These are phyloP conservation scores for Cyanoramphus novaezelandiae DNA, from an alignment of 2,113 vertebrate genomes.

Conservation along the genomic window DNA sequence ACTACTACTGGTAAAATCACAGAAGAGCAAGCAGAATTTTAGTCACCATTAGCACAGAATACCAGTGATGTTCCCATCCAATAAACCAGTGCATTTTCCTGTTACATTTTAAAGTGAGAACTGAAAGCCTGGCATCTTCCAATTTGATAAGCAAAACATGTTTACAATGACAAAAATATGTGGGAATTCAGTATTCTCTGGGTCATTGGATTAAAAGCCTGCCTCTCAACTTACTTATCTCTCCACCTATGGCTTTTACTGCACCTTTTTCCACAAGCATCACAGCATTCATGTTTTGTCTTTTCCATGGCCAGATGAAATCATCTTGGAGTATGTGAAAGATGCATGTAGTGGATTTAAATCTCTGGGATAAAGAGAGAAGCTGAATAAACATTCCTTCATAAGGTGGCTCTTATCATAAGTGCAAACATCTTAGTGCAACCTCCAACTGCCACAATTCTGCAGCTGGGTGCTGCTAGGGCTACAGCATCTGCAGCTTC, in stretches of 20 bases:
- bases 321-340: constrained; percentile 18
- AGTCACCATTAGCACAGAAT: not conserved
- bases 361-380: constrained; percentile 22
- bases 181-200: not conserved
- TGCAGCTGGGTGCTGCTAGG: not conserved
- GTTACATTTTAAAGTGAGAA: not conserved
- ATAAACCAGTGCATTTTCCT: not conserved
- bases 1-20: not conserved
- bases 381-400: not conserved
- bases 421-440: not conserved
- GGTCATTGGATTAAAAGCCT: not conserved
- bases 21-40: not conserved
- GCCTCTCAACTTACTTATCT: not conserved
- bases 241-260: not conserved
- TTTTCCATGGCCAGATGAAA: not conserved
- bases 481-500: not conserved
- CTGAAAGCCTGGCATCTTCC: not conserved
- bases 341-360: not conserved
- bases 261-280: not conserved
- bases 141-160: not conserved
- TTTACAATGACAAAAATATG: not conserved
- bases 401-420: not conserved
- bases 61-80: not conserved
- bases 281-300: not conserved
- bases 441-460: not conserved